A percentile compares a stretch with the other conserved stretches of the same genome.
phyloP scores from a whole-genome alignment of 2,888 invertebrate genomes.

The Volucella zonaria region DNA sequence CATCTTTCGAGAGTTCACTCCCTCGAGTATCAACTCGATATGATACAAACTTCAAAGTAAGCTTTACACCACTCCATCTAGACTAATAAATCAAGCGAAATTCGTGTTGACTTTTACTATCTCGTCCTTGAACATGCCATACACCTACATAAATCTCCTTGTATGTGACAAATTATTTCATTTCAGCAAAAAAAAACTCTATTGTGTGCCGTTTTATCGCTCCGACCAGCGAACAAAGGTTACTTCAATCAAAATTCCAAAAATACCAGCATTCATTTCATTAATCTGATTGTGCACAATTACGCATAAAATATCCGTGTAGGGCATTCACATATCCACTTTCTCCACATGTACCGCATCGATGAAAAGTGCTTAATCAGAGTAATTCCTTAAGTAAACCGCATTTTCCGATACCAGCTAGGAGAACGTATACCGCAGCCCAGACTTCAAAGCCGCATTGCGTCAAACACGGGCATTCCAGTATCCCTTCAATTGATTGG shows the following conservation, averaged over 20 bases:
- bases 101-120: too few relatives aligned
- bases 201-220: too few relatives aligned
- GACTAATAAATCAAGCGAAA: too few relatives aligned
- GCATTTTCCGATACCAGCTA: not conserved
- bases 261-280: slow-evolving; percentile 9
- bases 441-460: slow-evolving; percentile 33
- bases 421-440: not conserved
- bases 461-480: slow-evolving; percentile 32
- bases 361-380: slow-evolving; percentile 20
- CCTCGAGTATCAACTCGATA: too few relatives aligned
- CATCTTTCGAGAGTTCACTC: too few relatives aligned
- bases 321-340: not conserved
- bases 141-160: too few relatives aligned
- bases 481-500: not conserved
- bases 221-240: not conserved
- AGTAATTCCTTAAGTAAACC: slow-evolving; percentile 2
- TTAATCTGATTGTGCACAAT: slow-evolving; percentile 26
- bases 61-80: too few relatives aligned
- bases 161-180: too few relatives aligned
- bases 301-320: not conserved
- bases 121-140: too few relatives aligned
- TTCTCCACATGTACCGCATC: not conserved
- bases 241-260: slow-evolving; percentile 1
- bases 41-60: too few relatives aligned
- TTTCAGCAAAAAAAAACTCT: too few relatives aligned